Base-by-base conservation (phyloP, 2,888 invertebrate genomes). In the Gerris lacustris region DNA sequence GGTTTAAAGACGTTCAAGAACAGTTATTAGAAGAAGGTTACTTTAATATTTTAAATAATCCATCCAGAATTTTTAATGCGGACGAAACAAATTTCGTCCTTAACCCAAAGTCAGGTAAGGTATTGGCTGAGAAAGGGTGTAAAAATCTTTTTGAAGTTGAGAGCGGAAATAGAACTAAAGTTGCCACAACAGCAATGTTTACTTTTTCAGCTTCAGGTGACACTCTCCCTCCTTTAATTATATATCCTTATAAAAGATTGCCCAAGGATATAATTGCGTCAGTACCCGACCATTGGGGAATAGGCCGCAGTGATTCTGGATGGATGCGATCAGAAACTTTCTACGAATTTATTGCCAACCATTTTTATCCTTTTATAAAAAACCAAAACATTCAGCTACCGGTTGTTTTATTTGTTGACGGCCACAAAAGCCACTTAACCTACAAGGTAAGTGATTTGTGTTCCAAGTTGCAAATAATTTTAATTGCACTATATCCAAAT, bases 291-390 rank as follows among this genome's bases (percentile, higher is more conserved):
- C 76, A 74, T 15, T 82, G 80, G 80, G 77, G 78, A 66, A 70
- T 80, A 45, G 81, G 80, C 71, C 79, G 76, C 72, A 79, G 79
- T 6, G 80, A 81, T 11, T 78, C 74, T 69, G 81, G 80, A 6
- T 81, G 81, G 82, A 82, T 80, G 80, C 80, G 78, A 9, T 74
- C 76, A 2, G 78, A 79, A 74, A 77, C 76, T 6, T 81, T 82
- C 76, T 80, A 75, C 73, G 79, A 81, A 75, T 81, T 78, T 73
- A 77, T 80, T 6, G 76, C 77, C 7, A 79, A 80, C 74, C 74
- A 79, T 44, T 80, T 81, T 75, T 71, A 77, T 73, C 78, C 78
- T 63, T 81, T 79, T 79, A 72, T 81, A 63, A 63, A 76, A 64
- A 73, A 76, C 70, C 76, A 79, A 70, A 73, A 77, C 55, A 77